These are phyloP conservation scores for Dascillus cervinus DNA, from an alignment of 2,888 invertebrate genomes.

Conservation along the genomic window DNA sequence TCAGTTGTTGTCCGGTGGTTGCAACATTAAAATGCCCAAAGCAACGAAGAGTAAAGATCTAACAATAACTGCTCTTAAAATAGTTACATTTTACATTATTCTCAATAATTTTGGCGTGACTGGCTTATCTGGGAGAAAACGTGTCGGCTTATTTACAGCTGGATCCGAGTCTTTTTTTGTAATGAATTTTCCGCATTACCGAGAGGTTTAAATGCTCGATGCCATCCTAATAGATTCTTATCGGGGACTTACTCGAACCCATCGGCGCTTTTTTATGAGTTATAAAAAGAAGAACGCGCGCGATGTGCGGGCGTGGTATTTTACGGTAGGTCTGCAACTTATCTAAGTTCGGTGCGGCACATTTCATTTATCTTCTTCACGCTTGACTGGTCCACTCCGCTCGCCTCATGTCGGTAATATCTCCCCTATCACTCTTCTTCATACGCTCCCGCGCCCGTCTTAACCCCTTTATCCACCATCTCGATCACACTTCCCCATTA, in stretches of 20 bases:
- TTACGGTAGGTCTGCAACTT: conserved; percentile 21
- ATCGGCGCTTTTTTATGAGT: conserved; percentile 15
- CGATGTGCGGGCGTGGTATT: conserved; percentile 18
- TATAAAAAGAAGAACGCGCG: conserved; percentile 20
- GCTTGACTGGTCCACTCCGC: conserved; percentile 37
- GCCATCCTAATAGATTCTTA: conserved; percentile 15
- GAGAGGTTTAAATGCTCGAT: too few relatives aligned
- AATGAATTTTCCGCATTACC: too few relatives aligned
- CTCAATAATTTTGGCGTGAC: too few relatives aligned
- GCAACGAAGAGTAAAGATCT: too few relatives aligned
- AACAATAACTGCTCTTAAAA: too few relatives aligned
- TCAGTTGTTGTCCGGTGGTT: too few relatives aligned
- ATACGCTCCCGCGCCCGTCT: conserved; percentile 15
- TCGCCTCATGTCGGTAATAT: conserved; percentile 27
- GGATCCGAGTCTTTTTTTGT: too few relatives aligned
- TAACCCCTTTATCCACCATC: conserved; percentile 13
- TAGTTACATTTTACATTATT: too few relatives aligned
- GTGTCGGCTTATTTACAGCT: too few relatives aligned
- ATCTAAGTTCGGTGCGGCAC: conserved; percentile 24
- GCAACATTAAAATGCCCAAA: too few relatives aligned
- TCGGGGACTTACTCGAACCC: conserved; percentile 13
- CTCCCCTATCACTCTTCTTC: conserved; percentile 23
- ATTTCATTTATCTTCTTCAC: conserved; percentile 42
- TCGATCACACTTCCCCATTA: conserved; percentile 8
- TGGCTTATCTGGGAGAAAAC: too few relatives aligned